These are phyloP conservation scores for Eupeodes corollae DNA, from an alignment of 1,140 invertebrate genomes.

Conservation along the genomic window DNA sequence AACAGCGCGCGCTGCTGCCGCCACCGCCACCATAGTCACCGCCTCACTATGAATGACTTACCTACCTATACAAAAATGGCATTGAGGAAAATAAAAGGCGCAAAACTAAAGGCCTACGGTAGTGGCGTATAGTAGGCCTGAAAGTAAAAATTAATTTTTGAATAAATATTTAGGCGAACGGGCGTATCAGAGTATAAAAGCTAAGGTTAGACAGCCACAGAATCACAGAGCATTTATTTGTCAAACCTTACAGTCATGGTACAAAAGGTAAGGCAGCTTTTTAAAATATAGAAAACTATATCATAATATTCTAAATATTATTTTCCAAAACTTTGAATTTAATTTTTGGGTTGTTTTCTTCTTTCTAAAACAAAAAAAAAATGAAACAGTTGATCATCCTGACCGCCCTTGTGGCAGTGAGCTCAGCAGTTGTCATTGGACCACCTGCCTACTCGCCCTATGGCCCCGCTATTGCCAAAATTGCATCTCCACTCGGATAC, in stretches of 20 bases:
- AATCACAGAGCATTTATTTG: constrained; percentile 36
- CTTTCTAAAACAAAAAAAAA: too few relatives aligned
- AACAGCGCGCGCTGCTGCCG: too few relatives aligned
- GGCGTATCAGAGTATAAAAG: constrained; percentile 11
- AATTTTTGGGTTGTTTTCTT: not conserved
- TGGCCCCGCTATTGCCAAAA: constrained; percentile 9
- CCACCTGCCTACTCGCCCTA: constrained; percentile 18
- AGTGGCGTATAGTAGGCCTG: too few relatives aligned
- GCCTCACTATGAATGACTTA: too few relatives aligned
- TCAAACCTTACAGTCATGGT: constrained; percentile 25
- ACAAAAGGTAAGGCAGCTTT: constrained; percentile 14
- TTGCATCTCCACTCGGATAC: not conserved
- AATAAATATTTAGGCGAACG: too few relatives aligned
- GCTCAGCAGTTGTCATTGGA: constrained; percentile 26
- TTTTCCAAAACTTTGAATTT: not conserved
- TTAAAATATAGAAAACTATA: too few relatives aligned
- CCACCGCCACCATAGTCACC: too few relatives aligned
- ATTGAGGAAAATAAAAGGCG: too few relatives aligned
- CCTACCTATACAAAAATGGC: too few relatives aligned
- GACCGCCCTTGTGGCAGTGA: constrained; percentile 23
- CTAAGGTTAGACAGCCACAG: constrained; percentile 27
- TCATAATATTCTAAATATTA: not conserved
- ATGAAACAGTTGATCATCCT: constrained; percentile 18
- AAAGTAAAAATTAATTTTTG: too few relatives aligned
- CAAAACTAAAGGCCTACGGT: too few relatives aligned